Conservation (phyloP, 2,797 vertebrate genomes). For the Loris lydekkerianus region DNA sequence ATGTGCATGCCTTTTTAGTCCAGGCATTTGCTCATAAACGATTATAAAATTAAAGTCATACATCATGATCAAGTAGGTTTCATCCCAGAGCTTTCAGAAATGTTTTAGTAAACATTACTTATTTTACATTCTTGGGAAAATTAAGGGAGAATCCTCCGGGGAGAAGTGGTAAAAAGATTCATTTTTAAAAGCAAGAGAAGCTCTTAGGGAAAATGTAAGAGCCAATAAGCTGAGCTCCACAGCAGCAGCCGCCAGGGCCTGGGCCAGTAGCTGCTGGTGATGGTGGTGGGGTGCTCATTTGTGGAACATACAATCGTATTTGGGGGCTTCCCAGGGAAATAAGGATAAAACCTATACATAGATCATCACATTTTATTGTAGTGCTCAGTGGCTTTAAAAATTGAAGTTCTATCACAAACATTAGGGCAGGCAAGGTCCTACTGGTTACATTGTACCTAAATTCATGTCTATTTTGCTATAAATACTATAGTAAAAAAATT, state of each 20-base stretch:
- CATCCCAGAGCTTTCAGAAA: not conserved
- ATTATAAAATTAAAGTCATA: too few species aligned
- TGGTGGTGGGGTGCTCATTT: too few species aligned
- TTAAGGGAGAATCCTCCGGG: not conserved
- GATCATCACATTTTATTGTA: not conserved
- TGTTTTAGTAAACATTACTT: not conserved
- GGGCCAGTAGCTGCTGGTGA: not conserved
- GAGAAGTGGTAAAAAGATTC: not conserved
- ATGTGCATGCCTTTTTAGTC: not conserved
- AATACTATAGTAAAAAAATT: not conserved
- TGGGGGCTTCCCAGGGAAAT: not conserved
- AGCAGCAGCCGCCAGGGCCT: not conserved
- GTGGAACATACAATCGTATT: not conserved
- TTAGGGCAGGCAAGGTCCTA: not conserved
- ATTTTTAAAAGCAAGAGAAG: not conserved
- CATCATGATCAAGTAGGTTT: too few species aligned
- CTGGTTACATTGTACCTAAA: not conserved
- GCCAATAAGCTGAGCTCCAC: not conserved
- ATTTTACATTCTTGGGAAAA: constrained; percentile 16
- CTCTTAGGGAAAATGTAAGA: constrained; percentile 19
- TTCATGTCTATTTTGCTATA: not conserved
- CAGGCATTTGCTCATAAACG: not conserved
- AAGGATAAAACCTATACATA: not conserved
- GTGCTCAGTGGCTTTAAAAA: not conserved
- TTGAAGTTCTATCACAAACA: not conserved